Conservation (phyloP, 2,888 invertebrate species). For the Lydus trimaculatus region DNA sequence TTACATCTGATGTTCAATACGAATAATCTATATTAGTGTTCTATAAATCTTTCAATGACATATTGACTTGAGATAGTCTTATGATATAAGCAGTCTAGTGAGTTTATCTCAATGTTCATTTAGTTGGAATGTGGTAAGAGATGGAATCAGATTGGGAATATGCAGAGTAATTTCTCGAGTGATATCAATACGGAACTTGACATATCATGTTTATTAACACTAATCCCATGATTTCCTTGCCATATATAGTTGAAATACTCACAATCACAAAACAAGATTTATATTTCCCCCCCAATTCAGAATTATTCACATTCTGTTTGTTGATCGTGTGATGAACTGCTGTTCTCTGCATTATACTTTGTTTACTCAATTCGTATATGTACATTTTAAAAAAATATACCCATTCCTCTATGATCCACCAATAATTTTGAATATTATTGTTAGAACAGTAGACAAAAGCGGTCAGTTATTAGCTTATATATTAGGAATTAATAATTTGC, state of each 20-base stretch:
- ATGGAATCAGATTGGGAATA: neutral
- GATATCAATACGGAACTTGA: neutral
- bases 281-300: conserved; percentile 23
- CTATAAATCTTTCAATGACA: conserved; percentile 32
- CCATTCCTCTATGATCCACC: no score
- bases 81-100: conserved; percentile 15
- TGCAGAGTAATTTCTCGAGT: neutral
- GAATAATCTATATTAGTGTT: conserved; percentile 31
- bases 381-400: neutral
- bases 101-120: conserved; percentile 3
- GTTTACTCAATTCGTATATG: neutral
- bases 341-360: neutral
- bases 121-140: neutral
- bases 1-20: conserved; percentile 28
- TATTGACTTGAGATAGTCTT: conserved; percentile 15
- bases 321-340: conserved; percentile 31
- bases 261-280: conserved; percentile 28
- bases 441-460: neutral
- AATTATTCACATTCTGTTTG: conserved; percentile 33
- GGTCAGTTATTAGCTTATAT: neutral
- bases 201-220: conserved; percentile 14
- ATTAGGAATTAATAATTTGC: neutral
- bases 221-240: conserved; percentile 24
- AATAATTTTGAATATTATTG: neutral
- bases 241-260: conserved; percentile 21